Evolutionary conservation across 37 sponge, comb jelly and placozoan genomes (phyloP).

Genomic region (Geodia barretti): DNA sequence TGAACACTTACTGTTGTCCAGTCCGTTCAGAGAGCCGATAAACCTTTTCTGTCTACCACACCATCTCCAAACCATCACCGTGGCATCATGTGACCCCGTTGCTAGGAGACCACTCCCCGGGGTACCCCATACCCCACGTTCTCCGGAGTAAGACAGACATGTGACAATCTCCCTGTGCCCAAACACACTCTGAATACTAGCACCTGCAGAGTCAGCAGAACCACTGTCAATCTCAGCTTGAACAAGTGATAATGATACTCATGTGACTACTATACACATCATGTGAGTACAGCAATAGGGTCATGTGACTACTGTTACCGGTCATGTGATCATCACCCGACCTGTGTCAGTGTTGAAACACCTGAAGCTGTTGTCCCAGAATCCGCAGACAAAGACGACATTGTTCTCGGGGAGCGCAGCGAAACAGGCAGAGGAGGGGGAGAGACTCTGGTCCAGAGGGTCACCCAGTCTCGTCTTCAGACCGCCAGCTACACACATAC

Average conservation of each 20-base stretch:
- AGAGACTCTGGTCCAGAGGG: slow-evolving; percentile 78
- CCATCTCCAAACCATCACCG: slow-evolving; percentile 89
- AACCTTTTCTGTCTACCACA: slow-evolving; percentile 59
- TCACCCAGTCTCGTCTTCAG: slow-evolving; percentile 52
- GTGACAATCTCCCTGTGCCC: slow-evolving; percentile 79
- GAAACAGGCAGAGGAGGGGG: slow-evolving; percentile 56
- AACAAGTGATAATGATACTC: background rate
- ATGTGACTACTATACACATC: too few species aligned
- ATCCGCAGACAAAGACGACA: slow-evolving; percentile 73
- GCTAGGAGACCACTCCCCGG: slow-evolving; percentile 64
- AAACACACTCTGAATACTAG: slow-evolving; percentile 83
- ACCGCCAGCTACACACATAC: slow-evolving; percentile 21
- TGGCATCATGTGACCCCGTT: slow-evolving; percentile 87
- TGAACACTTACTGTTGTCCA: background rate
- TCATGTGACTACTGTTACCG: too few species aligned
- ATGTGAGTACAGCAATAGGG: too few species aligned
- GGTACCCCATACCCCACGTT: slow-evolving; percentile 42
- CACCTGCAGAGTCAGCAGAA: slow-evolving; percentile 37
- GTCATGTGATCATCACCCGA: too few species aligned
- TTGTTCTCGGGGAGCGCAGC: slow-evolving; percentile 55
- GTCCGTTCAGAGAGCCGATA: slow-evolving; percentile 10
- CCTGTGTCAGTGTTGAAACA: slow-evolving; percentile 71
- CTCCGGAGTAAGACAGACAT: slow-evolving; percentile 62
- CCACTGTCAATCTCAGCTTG: background rate
- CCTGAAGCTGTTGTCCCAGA: slow-evolving; percentile 90